Evolutionary conservation across 2,888 invertebrate genomes (phyloP).

Genomic region (Molorchus minor): DNA sequence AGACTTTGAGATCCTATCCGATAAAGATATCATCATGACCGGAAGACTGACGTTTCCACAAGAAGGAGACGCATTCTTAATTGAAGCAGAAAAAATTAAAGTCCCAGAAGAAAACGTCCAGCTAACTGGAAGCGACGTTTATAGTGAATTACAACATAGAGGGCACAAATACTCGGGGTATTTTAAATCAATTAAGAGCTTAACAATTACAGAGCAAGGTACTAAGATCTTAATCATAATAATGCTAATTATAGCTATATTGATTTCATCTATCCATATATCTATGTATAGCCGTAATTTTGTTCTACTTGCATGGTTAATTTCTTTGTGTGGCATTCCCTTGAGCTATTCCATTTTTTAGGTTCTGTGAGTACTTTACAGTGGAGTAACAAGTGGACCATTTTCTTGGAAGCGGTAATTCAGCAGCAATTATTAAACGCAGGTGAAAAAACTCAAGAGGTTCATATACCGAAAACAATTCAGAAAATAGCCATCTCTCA

Average conservation of each 20-base stretch:
- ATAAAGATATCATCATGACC: slow-evolving; percentile 74
- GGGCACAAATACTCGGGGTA: slow-evolving; percentile 67
- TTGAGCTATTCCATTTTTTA: too few relatives aligned
- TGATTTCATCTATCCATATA: too few relatives aligned
- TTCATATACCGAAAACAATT: slow-evolving; percentile 75
- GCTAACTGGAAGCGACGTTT: slow-evolving; percentile 72
- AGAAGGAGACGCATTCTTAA: slow-evolving; percentile 67
- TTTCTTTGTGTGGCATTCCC: too few relatives aligned
- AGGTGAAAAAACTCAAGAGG: slow-evolving; percentile 71
- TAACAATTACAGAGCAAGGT: slow-evolving; percentile 58
- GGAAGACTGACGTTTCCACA: slow-evolving; percentile 72
- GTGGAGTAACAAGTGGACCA: slow-evolving; percentile 76
- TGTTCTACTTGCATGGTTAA: too few relatives aligned
- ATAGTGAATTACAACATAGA: slow-evolving; percentile 75
- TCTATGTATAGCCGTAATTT: too few relatives aligned
- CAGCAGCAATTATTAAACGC: slow-evolving; percentile 76
- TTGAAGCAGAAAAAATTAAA: slow-evolving; percentile 63
- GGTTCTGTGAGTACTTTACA: slow-evolving; percentile 50
- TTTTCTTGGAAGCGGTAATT: slow-evolving; percentile 89
- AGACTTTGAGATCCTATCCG: slow-evolving; percentile 60
- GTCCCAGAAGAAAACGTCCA: slow-evolving; percentile 62
- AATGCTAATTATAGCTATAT: too few relatives aligned
- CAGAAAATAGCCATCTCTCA: slow-evolving; percentile 64
- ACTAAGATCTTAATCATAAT: too few relatives aligned
- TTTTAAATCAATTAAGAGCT: slow-evolving; percentile 54